These are phyloP conservation scores for Catagonus wagneri DNA, from an alignment of 2,113 vertebrate species.

Conservation along the genomic window DNA sequence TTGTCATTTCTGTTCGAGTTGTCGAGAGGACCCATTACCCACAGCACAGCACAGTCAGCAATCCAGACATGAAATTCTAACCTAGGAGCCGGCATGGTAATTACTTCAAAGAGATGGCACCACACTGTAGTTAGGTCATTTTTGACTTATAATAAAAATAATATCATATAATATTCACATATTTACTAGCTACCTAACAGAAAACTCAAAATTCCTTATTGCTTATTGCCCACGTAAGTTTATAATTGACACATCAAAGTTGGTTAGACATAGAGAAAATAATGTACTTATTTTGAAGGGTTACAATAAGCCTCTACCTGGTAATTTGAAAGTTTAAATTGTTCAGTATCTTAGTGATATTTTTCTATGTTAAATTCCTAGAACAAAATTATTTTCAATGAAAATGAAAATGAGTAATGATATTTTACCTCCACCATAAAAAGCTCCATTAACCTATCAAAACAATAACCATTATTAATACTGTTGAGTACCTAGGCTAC, in stretches of 20 bases:
- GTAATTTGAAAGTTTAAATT: slow-evolving; percentile 6
- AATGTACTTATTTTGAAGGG: neutral
- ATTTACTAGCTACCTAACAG: neutral
- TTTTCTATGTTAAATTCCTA: neutral
- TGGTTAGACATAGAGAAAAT: neutral
- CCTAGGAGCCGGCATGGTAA: neutral
- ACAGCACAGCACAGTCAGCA: neutral
- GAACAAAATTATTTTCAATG: neutral
- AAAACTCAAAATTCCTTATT: neutral
- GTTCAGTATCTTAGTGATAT: neutral
- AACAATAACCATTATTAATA: neutral
- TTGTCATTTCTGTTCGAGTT: neutral
- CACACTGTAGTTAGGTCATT: neutral
- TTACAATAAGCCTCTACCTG: neutral
- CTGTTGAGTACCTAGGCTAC: neutral
- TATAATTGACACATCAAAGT: neutral
- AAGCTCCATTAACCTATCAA: neutral
- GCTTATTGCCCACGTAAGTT: neutral
- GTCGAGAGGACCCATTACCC: neutral
- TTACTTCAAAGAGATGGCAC: neutral
- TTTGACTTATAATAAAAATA: neutral
- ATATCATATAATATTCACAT: neutral
- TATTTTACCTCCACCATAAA: slow-evolving; percentile 22
- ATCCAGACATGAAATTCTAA: neutral
- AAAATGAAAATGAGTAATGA: slow-evolving; percentile 20